Base-by-base conservation (phyloP, 1,140 invertebrate genomes). In the Leguminivora glycinivorella region DNA sequence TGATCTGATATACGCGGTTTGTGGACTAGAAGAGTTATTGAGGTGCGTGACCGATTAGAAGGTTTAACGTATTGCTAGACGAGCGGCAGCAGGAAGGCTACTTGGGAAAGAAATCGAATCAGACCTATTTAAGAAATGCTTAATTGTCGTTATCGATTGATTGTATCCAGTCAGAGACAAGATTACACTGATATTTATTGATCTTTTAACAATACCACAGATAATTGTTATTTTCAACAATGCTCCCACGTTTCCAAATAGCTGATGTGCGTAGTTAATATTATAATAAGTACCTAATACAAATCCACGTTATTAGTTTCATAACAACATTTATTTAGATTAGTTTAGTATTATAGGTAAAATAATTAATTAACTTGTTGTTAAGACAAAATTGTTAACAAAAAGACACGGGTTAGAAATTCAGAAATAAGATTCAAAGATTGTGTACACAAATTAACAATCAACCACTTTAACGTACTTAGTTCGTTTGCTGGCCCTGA, bases 1-100 rank as follows among this genome's bases (percentile, higher is more conserved):
- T 69, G 75, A 75, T 73, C 71, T 72, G 72, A 29, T 58, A 24
- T 58, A 58, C 47, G 47, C 19, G 47, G 47, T 7, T 52, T 52
- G 47, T 22, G 47, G 19, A 52, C 56, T 58, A 58, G 56, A 52
- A 58, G 58, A 63, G n/a, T 63, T 63, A 63, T 63, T 26, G 58
- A 29, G n/a, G 58, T 29, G 58, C 58, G 58, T 63, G 58, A 63
- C 58, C 58, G 58, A 63, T 63, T 63, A 63, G 58, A 63, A 63
- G 58, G 26, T n/a, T 31, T 29, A 29, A 63, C 25, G 25, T 34
- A 63, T 63, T 26, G 58, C 58, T 17, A 17, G 47, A 52, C 47
- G 19, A 52, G n/a, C 58, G 26, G 29, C 26, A 29, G n/a, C 25
- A 52, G 4, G 58, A 29, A n/a, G 14, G n/a, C 14, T 34, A 14